phyloP scores from a whole-genome alignment of 2,888 invertebrate species.

The Eilema depressum region DNA sequence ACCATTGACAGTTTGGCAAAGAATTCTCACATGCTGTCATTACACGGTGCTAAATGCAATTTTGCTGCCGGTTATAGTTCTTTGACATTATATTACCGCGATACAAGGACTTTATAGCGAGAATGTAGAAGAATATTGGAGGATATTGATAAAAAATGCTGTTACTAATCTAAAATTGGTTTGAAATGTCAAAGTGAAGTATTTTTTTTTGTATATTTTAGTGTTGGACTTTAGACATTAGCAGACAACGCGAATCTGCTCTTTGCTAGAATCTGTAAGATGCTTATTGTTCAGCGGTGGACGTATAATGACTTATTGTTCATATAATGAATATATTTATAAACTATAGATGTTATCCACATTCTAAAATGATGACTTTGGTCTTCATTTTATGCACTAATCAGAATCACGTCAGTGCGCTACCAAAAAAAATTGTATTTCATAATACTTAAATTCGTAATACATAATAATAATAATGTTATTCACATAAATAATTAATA shows the following conservation, averaged over 20 bases:
- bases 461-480: too few relatives aligned
- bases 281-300: too few relatives aligned
- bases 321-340: too few relatives aligned
- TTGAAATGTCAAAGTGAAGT: not conserved
- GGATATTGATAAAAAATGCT: not conserved
- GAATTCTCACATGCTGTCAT: slow-evolving; percentile 80
- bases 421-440: too few relatives aligned
- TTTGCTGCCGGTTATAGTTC: slow-evolving; percentile 51
- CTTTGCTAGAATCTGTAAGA: not conserved
- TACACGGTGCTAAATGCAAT: slow-evolving; percentile 80
- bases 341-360: too few relatives aligned
- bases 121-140: not conserved
- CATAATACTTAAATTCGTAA: too few relatives aligned
- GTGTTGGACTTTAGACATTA: too few relatives aligned
- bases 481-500: too few relatives aligned
- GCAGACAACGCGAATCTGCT: not conserved
- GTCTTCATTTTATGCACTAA: too few relatives aligned
- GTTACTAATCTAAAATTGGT: not conserved
- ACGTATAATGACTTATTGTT: not conserved
- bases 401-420: too few relatives aligned
- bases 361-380: too few relatives aligned
- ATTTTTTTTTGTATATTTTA: not conserved
- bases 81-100: slow-evolving; percentile 41
- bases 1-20: slow-evolving; percentile 74
- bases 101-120: slow-evolving; percentile 17